Conservation (phyloP, 2,113 vertebrate genomes). For the Octodon degus region DNA sequence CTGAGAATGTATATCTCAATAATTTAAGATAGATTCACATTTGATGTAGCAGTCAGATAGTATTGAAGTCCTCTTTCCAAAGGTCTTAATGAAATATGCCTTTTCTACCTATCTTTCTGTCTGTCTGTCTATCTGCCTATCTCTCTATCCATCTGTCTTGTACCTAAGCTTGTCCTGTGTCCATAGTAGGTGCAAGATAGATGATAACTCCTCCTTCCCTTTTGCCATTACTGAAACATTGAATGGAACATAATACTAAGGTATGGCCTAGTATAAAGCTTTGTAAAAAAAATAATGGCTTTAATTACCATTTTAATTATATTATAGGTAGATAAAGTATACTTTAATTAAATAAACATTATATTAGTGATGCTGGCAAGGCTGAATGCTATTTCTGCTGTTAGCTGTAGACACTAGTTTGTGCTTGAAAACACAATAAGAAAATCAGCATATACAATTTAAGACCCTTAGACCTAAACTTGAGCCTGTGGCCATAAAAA, state of each 20-base stretch:
- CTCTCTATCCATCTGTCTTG: not conserved
- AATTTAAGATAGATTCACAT: not conserved
- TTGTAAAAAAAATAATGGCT: not conserved
- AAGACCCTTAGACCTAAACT: not conserved
- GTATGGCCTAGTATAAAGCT: not conserved
- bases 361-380: not conserved
- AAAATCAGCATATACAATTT: not conserved
- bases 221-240: not conserved
- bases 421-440: not conserved
- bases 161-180: not conserved
- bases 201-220: not conserved
- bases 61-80: not conserved
- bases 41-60: constrained; percentile 4
- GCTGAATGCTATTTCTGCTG: not conserved
- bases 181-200: not conserved
- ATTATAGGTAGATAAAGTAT: not conserved
- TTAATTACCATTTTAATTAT: not conserved
- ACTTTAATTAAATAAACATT: not conserved
- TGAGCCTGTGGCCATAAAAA: not conserved
- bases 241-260: not conserved
- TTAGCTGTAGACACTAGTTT: not conserved
- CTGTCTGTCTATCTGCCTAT: not conserved
- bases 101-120: not conserved
- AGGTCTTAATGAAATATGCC: not conserved
- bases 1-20: constrained; percentile 18